Conservation (phyloP, 2,113 vertebrate species). For the Muntiacus muntjak region DNA sequence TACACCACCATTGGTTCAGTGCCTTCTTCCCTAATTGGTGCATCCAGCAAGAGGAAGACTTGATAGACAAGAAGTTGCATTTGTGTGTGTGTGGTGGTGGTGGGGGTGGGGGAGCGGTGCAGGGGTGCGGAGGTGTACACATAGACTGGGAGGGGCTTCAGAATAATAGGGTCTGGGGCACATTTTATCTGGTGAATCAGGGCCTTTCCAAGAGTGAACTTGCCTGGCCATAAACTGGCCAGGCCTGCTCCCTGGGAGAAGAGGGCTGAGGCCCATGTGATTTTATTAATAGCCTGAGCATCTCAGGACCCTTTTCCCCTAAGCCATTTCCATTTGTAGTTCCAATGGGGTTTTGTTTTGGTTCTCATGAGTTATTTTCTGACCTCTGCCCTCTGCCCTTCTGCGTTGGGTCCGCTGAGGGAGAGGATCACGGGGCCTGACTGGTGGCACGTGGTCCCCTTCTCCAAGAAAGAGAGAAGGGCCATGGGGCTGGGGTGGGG, state of each 20-base stretch:
- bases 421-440: constrained; percentile 48
- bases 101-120: background rate
- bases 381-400: constrained; percentile 59
- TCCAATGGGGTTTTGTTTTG: constrained; percentile 55
- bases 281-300: constrained; percentile 79
- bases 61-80: background rate
- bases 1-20: background rate
- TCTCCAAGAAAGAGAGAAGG: constrained; percentile 38
- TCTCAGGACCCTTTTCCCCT: constrained; percentile 61
- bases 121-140: background rate
- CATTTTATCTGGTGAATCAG: background rate
- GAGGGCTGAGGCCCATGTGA: background rate
- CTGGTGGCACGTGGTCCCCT: constrained; percentile 44
- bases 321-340: constrained; percentile 57
- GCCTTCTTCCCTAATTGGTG: background rate
- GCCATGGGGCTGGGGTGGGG: background rate
- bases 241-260: background rate
- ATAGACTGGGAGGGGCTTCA: background rate
- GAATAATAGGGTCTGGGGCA: background rate
- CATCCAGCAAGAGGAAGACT: background rate
- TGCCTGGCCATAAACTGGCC: background rate
- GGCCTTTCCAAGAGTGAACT: constrained; percentile 22
- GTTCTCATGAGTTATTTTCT: constrained; percentile 83
- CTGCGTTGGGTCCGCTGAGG: constrained; percentile 48
- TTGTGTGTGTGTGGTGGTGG: background rate